Percentiles rank a stretch among this genome's conserved stretches.
Conservation (phyloP, 2,888 invertebrate genomes). For the Chymomyza procnemis region DNA sequence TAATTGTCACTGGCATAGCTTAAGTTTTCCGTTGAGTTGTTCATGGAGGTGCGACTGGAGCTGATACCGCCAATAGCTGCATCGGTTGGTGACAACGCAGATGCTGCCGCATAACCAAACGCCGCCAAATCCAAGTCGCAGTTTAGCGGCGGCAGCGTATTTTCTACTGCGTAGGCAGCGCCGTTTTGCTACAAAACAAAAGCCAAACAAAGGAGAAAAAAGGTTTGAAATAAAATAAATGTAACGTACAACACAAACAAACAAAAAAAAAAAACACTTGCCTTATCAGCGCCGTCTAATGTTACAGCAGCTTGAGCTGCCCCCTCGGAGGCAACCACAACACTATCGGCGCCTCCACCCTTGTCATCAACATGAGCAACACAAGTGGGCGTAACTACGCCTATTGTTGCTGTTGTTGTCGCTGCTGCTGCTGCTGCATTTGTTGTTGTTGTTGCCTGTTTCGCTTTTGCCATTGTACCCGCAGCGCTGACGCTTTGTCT, state of each 20-base stretch:
- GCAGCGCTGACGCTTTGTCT: conserved; percentile 27
- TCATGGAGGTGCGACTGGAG: conserved; percentile 75
- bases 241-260: conserved; percentile 9
- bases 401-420: conserved; percentile 30
- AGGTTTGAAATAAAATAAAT: conserved; percentile 24
- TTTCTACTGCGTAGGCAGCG: conserved; percentile 39
- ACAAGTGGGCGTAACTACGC: conserved; percentile 50
- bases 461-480: conserved; percentile 46
- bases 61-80: conserved; percentile 48
- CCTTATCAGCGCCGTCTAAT: conserved; percentile 53
- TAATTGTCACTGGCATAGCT: conserved; percentile 77
- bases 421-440: conserved; percentile 1
- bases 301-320: conserved; percentile 1
- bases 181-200: conserved; percentile 12
- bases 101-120: conserved; percentile 34
- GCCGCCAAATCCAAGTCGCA: conserved; percentile 47
- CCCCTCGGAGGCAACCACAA: conserved; percentile 18
- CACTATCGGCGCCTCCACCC: conserved; percentile 43
- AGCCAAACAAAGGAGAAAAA: background rate
- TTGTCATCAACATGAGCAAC: conserved; percentile 50
- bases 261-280: conserved; percentile 31
- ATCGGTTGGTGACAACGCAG: conserved; percentile 55
- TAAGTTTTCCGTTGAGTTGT: conserved; percentile 78
- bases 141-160: conserved; percentile 36
- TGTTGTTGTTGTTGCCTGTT: conserved; percentile 47